phyloP scores from a whole-genome alignment of 2,797 vertebrate species.

The Lates japonicus region DNA sequence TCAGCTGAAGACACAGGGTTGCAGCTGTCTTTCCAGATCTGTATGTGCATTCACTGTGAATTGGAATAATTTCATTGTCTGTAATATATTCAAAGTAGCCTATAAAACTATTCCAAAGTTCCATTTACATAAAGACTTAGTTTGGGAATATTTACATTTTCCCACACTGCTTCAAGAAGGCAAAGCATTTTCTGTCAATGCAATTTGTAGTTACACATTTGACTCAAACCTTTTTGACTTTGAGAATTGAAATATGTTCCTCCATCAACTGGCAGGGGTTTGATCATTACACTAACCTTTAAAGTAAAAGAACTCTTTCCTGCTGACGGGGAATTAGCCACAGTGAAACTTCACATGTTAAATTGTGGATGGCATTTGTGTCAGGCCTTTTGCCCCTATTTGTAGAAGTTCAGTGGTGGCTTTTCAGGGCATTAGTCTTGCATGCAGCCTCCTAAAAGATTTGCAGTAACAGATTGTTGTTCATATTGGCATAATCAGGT shows the following conservation, averaged over 20 bases:
- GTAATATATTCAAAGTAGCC: conserved; percentile 40
- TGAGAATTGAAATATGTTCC: not conserved
- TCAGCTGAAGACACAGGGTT: conserved; percentile 24
- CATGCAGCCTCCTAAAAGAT: not conserved
- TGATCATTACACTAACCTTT: conserved; percentile 13
- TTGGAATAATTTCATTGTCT: conserved; percentile 37
- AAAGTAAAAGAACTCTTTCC: not conserved
- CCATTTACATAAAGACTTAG: conserved; percentile 31
- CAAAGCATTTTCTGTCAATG: not conserved
- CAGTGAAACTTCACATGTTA: not conserved
- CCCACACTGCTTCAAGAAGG: not conserved
- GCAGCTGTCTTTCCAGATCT: conserved; percentile 43
- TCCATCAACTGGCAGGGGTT: not conserved
- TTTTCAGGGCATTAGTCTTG: not conserved
- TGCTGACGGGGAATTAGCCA: conserved; percentile 7
- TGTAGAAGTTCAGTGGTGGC: not conserved
- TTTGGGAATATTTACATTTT: conserved; percentile 15
- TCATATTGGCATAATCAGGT: not conserved
- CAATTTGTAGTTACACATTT: not conserved
- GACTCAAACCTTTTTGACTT: not conserved
- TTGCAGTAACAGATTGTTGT: not conserved
- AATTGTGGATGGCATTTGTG: not conserved
- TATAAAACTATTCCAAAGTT: conserved; percentile 23
- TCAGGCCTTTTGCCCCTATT: not conserved
- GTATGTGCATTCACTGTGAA: conserved; percentile 29